Percentiles rank a stretch among this genome's conserved stretches.
Conservation (phyloP, 2,113 vertebrate species). For the Gila orcuttii region DNA sequence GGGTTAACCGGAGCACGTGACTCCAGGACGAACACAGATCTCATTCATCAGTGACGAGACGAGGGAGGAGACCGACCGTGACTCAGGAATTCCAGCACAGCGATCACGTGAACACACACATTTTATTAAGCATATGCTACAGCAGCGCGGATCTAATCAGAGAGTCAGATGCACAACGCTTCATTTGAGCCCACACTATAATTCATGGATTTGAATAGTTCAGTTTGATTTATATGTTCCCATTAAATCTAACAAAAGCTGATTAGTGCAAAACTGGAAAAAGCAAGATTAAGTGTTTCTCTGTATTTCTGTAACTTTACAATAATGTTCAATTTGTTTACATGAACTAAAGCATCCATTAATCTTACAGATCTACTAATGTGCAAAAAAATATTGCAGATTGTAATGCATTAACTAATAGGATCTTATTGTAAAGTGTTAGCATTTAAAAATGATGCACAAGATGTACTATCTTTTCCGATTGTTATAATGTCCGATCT, state of each 20-base stretch:
- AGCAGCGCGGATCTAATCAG: not conserved
- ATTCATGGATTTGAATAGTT: not conserved
- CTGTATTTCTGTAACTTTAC: not conserved
- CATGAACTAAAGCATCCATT: not conserved
- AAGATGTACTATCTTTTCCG: not conserved
- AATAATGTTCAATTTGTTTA: not conserved
- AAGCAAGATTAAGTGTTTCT: not conserved
- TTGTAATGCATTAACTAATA: too few relatives aligned
- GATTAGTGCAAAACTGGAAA: not conserved
- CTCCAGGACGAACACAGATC: conserved; percentile 60
- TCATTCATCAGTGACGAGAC: conserved; percentile 63
- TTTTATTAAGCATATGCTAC: conserved; percentile 47
- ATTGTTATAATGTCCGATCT: not conserved
- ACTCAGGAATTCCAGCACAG: conserved; percentile 78
- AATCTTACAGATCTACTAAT: not conserved
- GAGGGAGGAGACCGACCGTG: conserved; percentile 63
- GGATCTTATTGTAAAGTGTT: too few relatives aligned
- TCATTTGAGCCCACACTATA: not conserved
- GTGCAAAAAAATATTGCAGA: not conserved
- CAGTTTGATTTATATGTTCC: not conserved
- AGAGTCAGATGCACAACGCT: not conserved
- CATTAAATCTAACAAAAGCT: not conserved
- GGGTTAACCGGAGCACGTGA: conserved; percentile 62
- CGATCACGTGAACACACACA: conserved; percentile 62
- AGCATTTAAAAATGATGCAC: too few relatives aligned